A percentile compares a stretch with the other conserved stretches of the same genome.
phyloP scores from a whole-genome alignment of 2,113 vertebrate species.

The Elaphurus davidianus region DNA sequence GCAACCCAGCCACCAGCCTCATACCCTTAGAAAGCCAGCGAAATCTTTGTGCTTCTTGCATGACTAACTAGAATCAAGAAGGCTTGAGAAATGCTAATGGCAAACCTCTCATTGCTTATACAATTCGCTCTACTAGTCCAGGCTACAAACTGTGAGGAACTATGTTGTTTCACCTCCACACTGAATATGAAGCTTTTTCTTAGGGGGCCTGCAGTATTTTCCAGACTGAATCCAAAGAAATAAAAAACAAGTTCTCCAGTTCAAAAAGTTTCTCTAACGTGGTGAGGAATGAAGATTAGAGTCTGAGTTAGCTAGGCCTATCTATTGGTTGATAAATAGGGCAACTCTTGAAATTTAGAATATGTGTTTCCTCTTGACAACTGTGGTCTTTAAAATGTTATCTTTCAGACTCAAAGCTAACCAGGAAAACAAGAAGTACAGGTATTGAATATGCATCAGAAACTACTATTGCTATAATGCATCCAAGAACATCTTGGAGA shows the following conservation, averaged over 20 bases:
- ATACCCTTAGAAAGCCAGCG: neutral
- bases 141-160: neutral
- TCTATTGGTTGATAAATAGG: neutral
- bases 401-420: neutral
- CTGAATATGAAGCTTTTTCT: neutral
- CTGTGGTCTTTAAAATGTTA: neutral
- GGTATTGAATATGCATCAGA: neutral
- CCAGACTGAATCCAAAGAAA: neutral
- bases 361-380: neutral
- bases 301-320: neutral
- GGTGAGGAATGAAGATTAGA: neutral
- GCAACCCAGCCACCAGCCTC: neutral
- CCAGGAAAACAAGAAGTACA: neutral
- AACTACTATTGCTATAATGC: neutral
- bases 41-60: neutral
- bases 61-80: neutral
- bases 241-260: neutral
- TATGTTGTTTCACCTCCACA: neutral
- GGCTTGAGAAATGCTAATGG: neutral
- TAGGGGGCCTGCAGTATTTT: neutral
- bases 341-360: neutral
- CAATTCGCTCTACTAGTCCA: neutral
- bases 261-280: neutral
- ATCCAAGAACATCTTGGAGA: neutral
- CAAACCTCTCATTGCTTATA: accelerated